Evolutionary conservation across 2,113 vertebrate species (phyloP), one percentile per base, ranked within the genome.

Genomic region (Romanogobio albipinnatus): DNA sequence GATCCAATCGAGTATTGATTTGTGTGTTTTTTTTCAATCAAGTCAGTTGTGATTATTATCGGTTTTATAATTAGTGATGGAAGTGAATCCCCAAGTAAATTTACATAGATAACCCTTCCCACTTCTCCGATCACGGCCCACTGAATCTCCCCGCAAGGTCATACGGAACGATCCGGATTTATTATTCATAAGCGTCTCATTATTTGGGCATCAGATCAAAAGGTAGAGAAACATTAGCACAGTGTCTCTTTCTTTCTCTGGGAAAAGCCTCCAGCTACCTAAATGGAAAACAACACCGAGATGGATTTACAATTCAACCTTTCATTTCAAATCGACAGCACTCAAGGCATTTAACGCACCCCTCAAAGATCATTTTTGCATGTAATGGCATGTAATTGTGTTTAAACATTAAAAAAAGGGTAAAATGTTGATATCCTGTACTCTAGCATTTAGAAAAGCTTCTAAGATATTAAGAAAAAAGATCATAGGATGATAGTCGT

Each of bases 181-280:
- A 89, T 88, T 89, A 91, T 88, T 91, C 77, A 91, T 88, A 74
- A 83, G 85, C 49, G 19, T 64, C 78, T 90, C 82, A 45, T 89
- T 89, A 88, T 87, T 88, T 87, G 80, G 29, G 62, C 85, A 81
- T 56, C 77, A 84, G 83, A 90, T 90, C 87, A 90, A 88, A 89
- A 85, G 85, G 62, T 86, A 84, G 75, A 56, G 66, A 87, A 89
- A 89, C 80, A 88, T 88, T 89, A 86, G 80, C 53, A 76, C 43
- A 83, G 61, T 88, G n/a, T 29, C 84, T 66, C 39, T 36, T 33
- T 82, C 62, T 64, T 78, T 76, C 68, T 49, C 17, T 76, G 51
- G 64, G 77, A 80, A 80, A 82, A 81, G 82, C 83, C 47, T 47
- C 77, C 39, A 84, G 79, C 71, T 62, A 61, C 61, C 33, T 22